phyloP scores from a whole-genome alignment of 2,888 invertebrate genomes.

The Eupithecia subfuscata region DNA sequence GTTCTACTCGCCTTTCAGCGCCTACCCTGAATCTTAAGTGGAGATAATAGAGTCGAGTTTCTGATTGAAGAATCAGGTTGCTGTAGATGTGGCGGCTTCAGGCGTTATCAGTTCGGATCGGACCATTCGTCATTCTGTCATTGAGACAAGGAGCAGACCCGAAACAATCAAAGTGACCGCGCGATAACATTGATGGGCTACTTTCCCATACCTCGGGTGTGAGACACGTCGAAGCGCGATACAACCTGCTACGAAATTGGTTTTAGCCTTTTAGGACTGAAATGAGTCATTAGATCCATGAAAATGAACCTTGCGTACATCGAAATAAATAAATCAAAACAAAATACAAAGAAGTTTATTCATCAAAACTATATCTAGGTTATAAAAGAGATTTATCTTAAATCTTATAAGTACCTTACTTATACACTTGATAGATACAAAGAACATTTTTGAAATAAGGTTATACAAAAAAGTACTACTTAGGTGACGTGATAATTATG shows the following conservation, averaged over 20 bases:
- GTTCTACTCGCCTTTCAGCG: neutral
- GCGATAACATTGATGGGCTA: conserved; percentile 69
- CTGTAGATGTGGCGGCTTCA: conserved; percentile 28
- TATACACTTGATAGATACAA: no score
- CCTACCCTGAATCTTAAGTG: neutral
- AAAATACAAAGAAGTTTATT: no score
- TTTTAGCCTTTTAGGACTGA: conserved; percentile 1
- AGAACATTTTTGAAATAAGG: no score
- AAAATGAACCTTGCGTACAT: neutral
- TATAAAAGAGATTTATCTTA: no score
- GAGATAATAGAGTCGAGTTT: conserved; percentile 7
- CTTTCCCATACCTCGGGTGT: conserved; percentile 49
- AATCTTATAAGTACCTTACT: no score
- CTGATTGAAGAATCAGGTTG: conserved; percentile 50
- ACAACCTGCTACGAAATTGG: conserved; percentile 2
- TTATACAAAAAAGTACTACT: no score
- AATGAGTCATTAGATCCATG: conserved; percentile 5
- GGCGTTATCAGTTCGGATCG: conserved; percentile 71
- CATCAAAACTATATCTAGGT: no score
- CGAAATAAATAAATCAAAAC: no score
- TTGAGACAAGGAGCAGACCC: conserved; percentile 63
- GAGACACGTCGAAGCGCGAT: conserved; percentile 15
- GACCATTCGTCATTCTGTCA: conserved; percentile 83
- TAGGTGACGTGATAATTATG: no score
- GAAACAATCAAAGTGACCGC: conserved; percentile 81